Evolutionary conservation across 2,113 vertebrate genomes (phyloP).

Genomic region (Mesitornis unicolor): DNA sequence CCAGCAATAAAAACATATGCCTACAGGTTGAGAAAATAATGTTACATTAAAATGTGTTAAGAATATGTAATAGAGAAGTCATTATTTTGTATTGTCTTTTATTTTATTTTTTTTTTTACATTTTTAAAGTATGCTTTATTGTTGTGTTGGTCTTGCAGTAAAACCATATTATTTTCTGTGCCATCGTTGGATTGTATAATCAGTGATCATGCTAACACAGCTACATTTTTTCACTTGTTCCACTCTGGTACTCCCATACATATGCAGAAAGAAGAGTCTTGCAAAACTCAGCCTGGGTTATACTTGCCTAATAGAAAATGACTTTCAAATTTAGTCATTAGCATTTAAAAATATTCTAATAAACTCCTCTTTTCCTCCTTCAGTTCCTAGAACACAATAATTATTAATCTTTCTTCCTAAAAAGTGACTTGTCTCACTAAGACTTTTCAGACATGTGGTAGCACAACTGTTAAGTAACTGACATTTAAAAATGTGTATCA

Average conservation of each 20-base stretch:
- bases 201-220: not conserved
- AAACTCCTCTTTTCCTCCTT: not conserved
- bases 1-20: not conserved
- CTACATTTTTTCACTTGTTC: not conserved
- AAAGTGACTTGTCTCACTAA: not conserved
- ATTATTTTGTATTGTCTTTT: not conserved
- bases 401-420: not conserved
- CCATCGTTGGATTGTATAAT: not conserved
- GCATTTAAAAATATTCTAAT: not conserved
- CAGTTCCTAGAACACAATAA: not conserved
- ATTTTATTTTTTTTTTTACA: not conserved
- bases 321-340: not conserved
- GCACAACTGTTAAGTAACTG: not conserved
- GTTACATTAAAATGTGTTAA: not conserved
- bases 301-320: not conserved
- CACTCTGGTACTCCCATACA: not conserved
- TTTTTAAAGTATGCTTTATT: not conserved
- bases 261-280: not conserved
- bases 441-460: not conserved
- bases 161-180: not conserved
- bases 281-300: not conserved
- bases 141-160: not conserved
- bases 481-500: not conserved
- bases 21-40: not conserved
- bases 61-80: not conserved